Conservation (phyloP, 2,888 invertebrate species). For the Cephus runcator region DNA sequence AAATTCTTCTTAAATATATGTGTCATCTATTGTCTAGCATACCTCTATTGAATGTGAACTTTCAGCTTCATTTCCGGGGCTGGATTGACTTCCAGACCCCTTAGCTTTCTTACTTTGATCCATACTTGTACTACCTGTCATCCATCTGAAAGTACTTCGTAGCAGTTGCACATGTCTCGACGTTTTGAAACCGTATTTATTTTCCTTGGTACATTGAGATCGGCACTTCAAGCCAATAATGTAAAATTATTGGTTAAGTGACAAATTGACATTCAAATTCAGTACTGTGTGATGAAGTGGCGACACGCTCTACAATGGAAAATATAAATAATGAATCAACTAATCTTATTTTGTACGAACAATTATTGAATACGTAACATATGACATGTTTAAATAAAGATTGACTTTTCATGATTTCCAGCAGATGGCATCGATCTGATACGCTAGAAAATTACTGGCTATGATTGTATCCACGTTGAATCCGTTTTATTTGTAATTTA, state of each 20-base stretch:
- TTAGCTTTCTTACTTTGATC: constrained; percentile 28
- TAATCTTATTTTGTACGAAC: not conserved
- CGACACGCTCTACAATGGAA: not conserved
- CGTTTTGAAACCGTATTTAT: constrained; percentile 1
- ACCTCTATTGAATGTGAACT: constrained; percentile 52
- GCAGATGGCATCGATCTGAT: not conserved
- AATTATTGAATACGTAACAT: not conserved
- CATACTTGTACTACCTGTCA: constrained; percentile 46
- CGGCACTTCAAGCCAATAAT: not conserved
- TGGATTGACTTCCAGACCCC: constrained; percentile 26
- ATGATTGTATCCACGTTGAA: not conserved
- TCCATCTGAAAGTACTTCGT: constrained; percentile 45
- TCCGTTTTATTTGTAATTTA: not conserved
- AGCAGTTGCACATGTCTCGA: constrained; percentile 40
- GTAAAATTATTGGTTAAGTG: not conserved
- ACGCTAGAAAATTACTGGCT: not conserved
- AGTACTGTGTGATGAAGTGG: not conserved
- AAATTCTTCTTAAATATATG: not conserved
- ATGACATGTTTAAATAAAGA: not conserved
- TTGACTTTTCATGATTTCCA: not conserved
- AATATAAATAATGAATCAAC: not conserved
- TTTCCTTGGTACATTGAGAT: not conserved
- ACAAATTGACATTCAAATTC: not conserved
- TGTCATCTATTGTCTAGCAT: not conserved
- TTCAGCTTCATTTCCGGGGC: constrained; percentile 30